Percentiles rank a stretch among this genome's conserved stretches.
These are phyloP conservation scores for Pseudochaenichthys georgianus DNA, from an alignment of 2,797 vertebrate genomes.

Conservation along the genomic window DNA sequence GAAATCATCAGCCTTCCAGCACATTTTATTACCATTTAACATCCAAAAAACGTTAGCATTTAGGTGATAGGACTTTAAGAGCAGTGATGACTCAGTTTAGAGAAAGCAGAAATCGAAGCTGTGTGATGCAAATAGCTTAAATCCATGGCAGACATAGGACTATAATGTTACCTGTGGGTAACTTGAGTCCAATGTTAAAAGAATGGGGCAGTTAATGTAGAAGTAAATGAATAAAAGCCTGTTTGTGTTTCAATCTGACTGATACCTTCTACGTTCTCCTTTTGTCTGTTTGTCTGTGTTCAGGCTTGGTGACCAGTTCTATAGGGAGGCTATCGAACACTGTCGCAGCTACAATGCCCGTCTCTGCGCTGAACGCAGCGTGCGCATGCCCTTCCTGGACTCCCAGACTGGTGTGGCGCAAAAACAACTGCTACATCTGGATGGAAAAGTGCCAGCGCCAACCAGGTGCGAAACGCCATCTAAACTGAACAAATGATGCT, in stretches of 20 bases:
- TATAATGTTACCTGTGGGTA: slow-evolving; percentile 25
- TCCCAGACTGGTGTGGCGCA: slow-evolving; percentile 97
- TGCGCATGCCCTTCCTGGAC: slow-evolving; percentile 97
- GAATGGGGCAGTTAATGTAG: background rate
- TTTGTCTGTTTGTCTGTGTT: slow-evolving; percentile 30
- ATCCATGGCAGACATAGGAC: slow-evolving; percentile 25
- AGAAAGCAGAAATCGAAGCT: slow-evolving; percentile 35
- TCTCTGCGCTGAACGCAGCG: slow-evolving; percentile 93
- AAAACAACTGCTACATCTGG: slow-evolving; percentile 99
- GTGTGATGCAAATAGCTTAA: slow-evolving; percentile 26
- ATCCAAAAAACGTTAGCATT: slow-evolving; percentile 32
- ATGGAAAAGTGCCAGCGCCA: slow-evolving; percentile 96
- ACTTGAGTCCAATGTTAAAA: slow-evolving; percentile 23
- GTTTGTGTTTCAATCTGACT: background rate
- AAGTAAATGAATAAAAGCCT: slow-evolving; percentile 1
- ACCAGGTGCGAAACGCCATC: slow-evolving; percentile 86
- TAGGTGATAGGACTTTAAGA: slow-evolving; percentile 18
- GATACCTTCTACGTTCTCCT: background rate
- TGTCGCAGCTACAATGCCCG: slow-evolving; percentile 97
- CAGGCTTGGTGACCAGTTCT: slow-evolving; percentile 97
- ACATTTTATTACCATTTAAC: slow-evolving; percentile 33
- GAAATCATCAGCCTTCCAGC: slow-evolving; percentile 9
- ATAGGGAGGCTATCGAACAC: slow-evolving; percentile 96
- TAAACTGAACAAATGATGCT: background rate
- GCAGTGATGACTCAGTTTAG: slow-evolving; percentile 18